phyloP scores from a whole-genome alignment of 2,797 vertebrate species.

The Balearica regulorum region DNA sequence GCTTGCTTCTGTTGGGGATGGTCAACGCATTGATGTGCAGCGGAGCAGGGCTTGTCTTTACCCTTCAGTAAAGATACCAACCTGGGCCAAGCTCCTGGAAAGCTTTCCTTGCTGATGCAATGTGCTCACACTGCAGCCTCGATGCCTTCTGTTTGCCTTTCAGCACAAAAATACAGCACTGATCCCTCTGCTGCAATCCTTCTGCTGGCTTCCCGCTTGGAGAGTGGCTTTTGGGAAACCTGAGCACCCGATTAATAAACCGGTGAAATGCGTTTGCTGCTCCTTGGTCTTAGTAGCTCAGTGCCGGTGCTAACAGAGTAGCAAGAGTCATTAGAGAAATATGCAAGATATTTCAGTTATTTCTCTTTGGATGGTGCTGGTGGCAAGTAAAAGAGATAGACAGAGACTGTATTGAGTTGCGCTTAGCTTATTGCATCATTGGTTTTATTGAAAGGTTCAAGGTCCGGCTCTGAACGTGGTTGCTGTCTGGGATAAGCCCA shows the following conservation, averaged over 20 bases:
- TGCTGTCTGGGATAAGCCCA: neutral
- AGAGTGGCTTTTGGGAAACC: neutral
- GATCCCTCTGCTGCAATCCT: neutral
- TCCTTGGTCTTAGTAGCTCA: neutral
- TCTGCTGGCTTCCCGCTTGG: neutral
- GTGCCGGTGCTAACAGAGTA: neutral
- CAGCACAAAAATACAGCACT: neutral
- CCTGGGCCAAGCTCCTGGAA: neutral
- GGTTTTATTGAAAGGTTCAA: constrained; percentile 25
- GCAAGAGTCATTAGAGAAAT: constrained; percentile 25
- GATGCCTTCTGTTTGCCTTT: neutral
- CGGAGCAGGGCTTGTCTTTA: neutral
- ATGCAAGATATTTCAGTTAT: constrained; percentile 43
- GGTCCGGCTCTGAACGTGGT: neutral
- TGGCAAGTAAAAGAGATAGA: constrained; percentile 4
- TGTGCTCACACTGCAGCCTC: neutral
- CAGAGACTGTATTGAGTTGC: neutral
- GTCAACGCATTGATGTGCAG: accelerated
- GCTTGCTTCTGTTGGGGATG: neutral
- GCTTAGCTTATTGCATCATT: neutral
- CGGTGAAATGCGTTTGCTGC: neutral
- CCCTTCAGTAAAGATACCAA: neutral
- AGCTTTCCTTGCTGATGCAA: neutral
- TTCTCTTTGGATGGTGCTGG: constrained; percentile 36
- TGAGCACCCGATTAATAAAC: neutral